Evolutionary conservation across 2,113 vertebrate genomes (phyloP).

Genomic region (Aepyceros melampus): DNA sequence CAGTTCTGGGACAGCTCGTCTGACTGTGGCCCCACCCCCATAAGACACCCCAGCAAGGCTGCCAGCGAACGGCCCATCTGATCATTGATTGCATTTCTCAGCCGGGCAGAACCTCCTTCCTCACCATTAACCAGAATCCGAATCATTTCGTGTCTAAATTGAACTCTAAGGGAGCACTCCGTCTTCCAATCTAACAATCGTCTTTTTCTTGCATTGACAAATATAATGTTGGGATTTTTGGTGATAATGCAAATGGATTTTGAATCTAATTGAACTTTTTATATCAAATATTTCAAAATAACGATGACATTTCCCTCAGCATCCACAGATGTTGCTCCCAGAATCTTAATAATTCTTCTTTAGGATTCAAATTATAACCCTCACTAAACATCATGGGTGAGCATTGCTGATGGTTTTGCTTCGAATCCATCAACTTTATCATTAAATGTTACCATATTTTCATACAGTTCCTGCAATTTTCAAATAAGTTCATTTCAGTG

Average conservation of each 20-base stretch:
- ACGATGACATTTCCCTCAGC: background rate
- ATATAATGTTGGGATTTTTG: background rate
- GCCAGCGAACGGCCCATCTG: rapidly evolving
- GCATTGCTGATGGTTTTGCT: background rate
- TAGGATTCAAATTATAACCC: background rate
- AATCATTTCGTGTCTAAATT: rapidly evolving
- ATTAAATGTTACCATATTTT: background rate
- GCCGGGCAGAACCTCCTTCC: background rate
- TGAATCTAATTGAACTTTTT: constrained; percentile 59
- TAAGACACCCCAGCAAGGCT: background rate
- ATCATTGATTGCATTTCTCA: rapidly evolving
- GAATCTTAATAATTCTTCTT: background rate
- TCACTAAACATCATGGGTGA: background rate
- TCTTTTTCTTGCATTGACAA: background rate
- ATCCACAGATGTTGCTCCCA: background rate
- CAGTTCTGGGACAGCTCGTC: background rate
- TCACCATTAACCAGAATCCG: rapidly evolving
- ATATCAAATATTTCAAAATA: constrained; percentile 48
- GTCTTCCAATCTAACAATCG: rapidly evolving
- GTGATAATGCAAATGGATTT: constrained; percentile 44
- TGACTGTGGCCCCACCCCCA: rapidly evolving
- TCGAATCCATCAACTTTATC: background rate
- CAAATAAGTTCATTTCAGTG: background rate
- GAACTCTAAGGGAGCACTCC: rapidly evolving
- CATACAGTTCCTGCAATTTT: background rate